phyloP scores from a whole-genome alignment of 1,140 invertebrate species.

The Drosophila pectinifera region DNA sequence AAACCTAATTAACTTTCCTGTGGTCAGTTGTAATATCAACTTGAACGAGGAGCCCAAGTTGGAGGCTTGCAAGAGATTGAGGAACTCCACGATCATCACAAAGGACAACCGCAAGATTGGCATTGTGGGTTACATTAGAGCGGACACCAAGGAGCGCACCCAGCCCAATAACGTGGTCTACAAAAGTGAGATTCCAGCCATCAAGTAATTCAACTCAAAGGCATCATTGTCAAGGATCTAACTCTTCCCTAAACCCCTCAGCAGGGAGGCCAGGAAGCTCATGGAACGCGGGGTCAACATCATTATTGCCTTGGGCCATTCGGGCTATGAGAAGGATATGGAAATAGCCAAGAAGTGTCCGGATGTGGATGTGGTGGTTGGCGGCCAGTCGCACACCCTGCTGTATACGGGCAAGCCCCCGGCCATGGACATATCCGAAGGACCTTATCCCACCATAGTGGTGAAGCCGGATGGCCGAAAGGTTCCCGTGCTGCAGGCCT shows the following conservation, averaged over 20 bases:
- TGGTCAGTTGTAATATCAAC: conserved; percentile 92
- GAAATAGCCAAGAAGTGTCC: conserved; percentile 91
- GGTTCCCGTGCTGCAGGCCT: conserved; percentile 95
- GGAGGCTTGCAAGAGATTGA: conserved; percentile 66
- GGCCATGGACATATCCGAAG: conserved; percentile 86
- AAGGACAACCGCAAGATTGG: conserved; percentile 89
- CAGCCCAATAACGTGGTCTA: conserved; percentile 88
- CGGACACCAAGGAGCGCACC: conserved; percentile 90
- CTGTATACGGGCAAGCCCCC: conserved; percentile 84
- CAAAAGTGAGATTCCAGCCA: conserved; percentile 89
- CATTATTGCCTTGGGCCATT: conserved; percentile 95
- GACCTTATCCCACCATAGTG: conserved; percentile 91
- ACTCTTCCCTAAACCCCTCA: conserved; percentile 5
- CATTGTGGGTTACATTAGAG: conserved; percentile 94
- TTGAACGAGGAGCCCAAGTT: conserved; percentile 88
- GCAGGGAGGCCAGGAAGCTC: conserved; percentile 88
- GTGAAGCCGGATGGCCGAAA: conserved; percentile 88
- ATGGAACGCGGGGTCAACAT: conserved; percentile 90
- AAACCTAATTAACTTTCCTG: conserved; percentile 88
- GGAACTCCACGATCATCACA: conserved; percentile 89
- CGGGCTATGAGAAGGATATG: conserved; percentile 91
- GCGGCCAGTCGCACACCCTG: conserved; percentile 95
- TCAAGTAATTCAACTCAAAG: conserved; percentile 84
- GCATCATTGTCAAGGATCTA: fast-evolving
- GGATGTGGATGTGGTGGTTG: conserved; percentile 94